phyloP scores from a whole-genome alignment of 2,113 vertebrate species.

The Crotalus tigris region DNA sequence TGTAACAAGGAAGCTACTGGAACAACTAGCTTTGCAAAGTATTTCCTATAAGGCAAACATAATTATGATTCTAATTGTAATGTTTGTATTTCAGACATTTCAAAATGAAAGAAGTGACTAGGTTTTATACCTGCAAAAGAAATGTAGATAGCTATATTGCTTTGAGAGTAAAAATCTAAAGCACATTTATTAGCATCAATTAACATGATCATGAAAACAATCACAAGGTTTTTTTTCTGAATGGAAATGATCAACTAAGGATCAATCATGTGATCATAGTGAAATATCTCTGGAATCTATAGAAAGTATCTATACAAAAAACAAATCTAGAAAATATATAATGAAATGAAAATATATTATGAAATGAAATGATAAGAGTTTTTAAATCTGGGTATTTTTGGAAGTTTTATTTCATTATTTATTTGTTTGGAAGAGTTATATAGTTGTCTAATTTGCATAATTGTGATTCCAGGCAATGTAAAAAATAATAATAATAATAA shows the following conservation, averaged over 20 bases:
- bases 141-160: not conserved
- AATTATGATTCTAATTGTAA: constrained; percentile 48
- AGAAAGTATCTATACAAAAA: constrained; percentile 50
- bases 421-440: not conserved
- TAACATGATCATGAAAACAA: not conserved
- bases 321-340: constrained; percentile 50
- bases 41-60: not conserved
- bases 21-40: not conserved
- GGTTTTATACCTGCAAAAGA: constrained; percentile 33
- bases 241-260: constrained; percentile 30
- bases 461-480: not conserved
- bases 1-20: not conserved
- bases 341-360: constrained; percentile 52
- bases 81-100: constrained; percentile 58
- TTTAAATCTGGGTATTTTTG: constrained; percentile 48
- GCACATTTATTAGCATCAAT: not conserved
- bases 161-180: not conserved
- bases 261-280: not conserved
- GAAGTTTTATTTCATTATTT: constrained; percentile 55
- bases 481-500: not conserved
- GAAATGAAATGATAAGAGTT: constrained; percentile 56
- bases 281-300: constrained; percentile 24
- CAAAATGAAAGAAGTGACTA: constrained; percentile 45
- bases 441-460: not conserved
- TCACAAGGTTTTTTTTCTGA: not conserved